These are phyloP conservation scores for Zaprionus tsacasi DNA, from an alignment of 1,140 invertebrate species.

Conservation along the genomic window DNA sequence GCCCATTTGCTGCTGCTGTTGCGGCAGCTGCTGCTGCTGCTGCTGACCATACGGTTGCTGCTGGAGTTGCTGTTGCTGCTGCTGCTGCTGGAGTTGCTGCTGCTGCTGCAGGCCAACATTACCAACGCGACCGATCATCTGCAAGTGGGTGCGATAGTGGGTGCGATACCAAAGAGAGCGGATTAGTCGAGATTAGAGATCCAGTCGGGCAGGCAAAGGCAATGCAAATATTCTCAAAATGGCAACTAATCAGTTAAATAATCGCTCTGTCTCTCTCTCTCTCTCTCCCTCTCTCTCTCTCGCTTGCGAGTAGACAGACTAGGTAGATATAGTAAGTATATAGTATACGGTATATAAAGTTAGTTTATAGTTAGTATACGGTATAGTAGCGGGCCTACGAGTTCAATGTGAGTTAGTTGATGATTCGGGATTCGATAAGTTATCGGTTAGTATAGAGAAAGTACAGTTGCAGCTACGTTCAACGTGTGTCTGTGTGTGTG, in stretches of 20 bases:
- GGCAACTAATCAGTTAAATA: slow-evolving; percentile 72
- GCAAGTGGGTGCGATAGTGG: slow-evolving; percentile 57
- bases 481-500: background rate
- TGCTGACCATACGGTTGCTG: slow-evolving; percentile 79
- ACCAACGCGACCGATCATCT: slow-evolving; percentile 87
- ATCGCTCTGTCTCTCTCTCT: slow-evolving; percentile 24
- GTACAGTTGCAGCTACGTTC: slow-evolving; percentile 4
- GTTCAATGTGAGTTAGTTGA: slow-evolving; percentile 5
- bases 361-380: background rate
- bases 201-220: slow-evolving; percentile 31
- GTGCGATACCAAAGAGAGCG: slow-evolving; percentile 53
- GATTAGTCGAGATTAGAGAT: slow-evolving; percentile 56
- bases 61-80: slow-evolving; percentile 71
- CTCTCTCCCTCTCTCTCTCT: background rate
- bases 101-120: slow-evolving; percentile 86
- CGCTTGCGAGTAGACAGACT: background rate
- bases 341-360: slow-evolving; percentile 7
- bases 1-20: slow-evolving; percentile 65
- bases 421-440: background rate
- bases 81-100: slow-evolving; percentile 80
- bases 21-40: slow-evolving; percentile 76
- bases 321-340: slow-evolving; percentile 5
- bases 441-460: slow-evolving; percentile 1
- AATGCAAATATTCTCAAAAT: slow-evolving; percentile 53
- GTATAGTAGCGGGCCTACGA: slow-evolving; percentile 6